Percentiles rank a stretch among this genome's conserved stretches.
Evolutionary conservation across 2,113 vertebrate species (phyloP).

Genomic region (Anolis carolinensis): DNA sequence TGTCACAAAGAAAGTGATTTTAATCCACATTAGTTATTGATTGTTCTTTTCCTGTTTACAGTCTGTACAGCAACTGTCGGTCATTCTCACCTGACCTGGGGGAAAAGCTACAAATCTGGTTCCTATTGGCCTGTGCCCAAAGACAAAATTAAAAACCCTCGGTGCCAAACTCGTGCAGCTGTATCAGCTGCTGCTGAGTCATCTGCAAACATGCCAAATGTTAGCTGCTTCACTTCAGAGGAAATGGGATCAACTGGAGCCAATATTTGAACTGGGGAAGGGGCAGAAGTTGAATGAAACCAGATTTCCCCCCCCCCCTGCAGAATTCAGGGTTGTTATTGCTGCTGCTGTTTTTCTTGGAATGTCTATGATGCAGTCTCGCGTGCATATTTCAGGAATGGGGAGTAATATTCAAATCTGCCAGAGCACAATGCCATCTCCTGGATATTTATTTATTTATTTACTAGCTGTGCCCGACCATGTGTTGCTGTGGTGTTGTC

Average conservation of each 20-base stretch:
- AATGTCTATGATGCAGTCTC: too few relatives aligned
- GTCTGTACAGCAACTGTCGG: accelerated
- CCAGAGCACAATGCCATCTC: too few relatives aligned
- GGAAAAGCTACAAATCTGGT: conserved; percentile 8
- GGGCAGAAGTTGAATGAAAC: neutral
- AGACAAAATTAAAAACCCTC: conserved; percentile 44
- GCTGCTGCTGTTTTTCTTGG: too few relatives aligned
- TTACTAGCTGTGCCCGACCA: too few relatives aligned
- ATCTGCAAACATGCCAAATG: conserved; percentile 28
- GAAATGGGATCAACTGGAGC: neutral
- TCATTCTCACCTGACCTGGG: neutral
- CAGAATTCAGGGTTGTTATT: too few relatives aligned
- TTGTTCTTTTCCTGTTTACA: neutral
- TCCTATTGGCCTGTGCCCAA: conserved; percentile 41
- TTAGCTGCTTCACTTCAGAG: neutral
- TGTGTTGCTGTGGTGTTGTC: too few relatives aligned
- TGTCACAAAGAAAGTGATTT: too few relatives aligned
- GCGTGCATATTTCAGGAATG: too few relatives aligned
- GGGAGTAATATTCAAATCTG: too few relatives aligned
- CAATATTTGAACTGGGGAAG: neutral
- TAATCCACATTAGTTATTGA: neutral
- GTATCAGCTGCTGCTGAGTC: conserved; percentile 30
- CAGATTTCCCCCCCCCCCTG: neutral
- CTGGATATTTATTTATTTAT: too few relatives aligned
- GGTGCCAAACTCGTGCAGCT: conserved; percentile 43